Evolutionary conservation across 2,888 invertebrate species (phyloP).

Genomic region (Heliothis peltigera): DNA sequence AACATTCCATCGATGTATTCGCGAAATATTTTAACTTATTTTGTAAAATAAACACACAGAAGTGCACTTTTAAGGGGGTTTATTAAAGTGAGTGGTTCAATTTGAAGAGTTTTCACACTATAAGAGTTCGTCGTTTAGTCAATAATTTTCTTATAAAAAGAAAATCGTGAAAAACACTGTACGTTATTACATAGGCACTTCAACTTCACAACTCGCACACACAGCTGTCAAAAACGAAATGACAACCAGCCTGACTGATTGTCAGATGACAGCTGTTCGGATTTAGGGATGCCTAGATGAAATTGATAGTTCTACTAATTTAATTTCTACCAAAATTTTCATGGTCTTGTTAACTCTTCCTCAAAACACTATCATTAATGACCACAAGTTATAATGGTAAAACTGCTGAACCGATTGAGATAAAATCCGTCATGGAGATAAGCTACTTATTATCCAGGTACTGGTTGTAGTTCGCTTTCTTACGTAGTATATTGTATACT

Average conservation of each 20-base stretch:
- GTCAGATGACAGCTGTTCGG: neutral
- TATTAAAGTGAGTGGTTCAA: neutral
- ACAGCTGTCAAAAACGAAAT: conserved; percentile 47
- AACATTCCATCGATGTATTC: conserved; percentile 45
- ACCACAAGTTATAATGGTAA: no score
- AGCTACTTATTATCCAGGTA: no score
- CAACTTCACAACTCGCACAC: conserved; percentile 28
- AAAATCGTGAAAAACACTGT: conserved; percentile 55
- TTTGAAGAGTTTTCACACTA: conserved; percentile 22
- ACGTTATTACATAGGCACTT: conserved; percentile 37
- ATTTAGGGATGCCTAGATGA: neutral
- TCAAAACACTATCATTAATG: no score
- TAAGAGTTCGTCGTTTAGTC: conserved; percentile 45
- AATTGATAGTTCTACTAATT: neutral
- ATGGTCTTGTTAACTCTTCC: no score
- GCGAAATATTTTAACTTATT: conserved; percentile 25
- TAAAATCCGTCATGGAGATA: no score
- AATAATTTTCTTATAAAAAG: conserved; percentile 54
- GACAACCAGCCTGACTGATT: neutral
- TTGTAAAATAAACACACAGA: conserved; percentile 22
- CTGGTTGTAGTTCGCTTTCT: no score
- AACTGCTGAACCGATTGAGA: no score
- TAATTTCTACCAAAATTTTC: neutral
- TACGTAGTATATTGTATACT: no score
- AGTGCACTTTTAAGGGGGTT: conserved; percentile 5